phyloP scores from a whole-genome alignment of 2,797 vertebrate genomes.

The Iguana delicatissima region DNA sequence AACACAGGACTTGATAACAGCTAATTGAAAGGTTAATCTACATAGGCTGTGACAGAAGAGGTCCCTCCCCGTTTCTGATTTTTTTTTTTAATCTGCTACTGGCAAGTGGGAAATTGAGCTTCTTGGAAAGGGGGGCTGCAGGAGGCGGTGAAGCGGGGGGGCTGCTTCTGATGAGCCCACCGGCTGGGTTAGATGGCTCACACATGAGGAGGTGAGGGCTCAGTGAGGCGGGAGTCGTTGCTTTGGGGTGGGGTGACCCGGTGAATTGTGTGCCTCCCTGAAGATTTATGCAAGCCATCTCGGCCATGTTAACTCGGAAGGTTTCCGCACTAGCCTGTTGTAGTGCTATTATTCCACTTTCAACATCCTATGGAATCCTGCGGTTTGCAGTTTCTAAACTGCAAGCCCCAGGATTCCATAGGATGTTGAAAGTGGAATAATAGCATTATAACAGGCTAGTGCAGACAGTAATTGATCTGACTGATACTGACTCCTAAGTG shows the following conservation, averaged over 20 bases:
- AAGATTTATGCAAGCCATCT: background rate
- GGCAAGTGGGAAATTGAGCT: constrained; percentile 73
- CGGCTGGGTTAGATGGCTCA: constrained; percentile 1
- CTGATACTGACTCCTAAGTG: too few species aligned
- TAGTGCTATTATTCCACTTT: too few species aligned
- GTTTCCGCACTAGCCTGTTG: too few species aligned
- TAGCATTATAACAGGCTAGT: too few species aligned
- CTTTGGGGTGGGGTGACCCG: background rate
- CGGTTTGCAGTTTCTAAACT: too few species aligned
- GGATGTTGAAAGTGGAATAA: too few species aligned
- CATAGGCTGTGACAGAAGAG: constrained; percentile 95
- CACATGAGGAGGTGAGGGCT: background rate
- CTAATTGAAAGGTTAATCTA: constrained; percentile 98
- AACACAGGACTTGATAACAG: constrained; percentile 92
- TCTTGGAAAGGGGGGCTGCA: background rate
- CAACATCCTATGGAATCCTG: too few species aligned
- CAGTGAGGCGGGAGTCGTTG: fast-evolving
- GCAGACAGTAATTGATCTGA: too few species aligned
- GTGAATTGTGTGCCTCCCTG: background rate
- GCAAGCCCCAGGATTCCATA: too few species aligned
- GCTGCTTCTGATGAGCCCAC: background rate
- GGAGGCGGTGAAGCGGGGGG: background rate
- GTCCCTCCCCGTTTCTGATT: constrained; percentile 85
- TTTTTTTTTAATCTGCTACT: constrained; percentile 66
- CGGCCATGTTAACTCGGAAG: too few species aligned